Evolutionary conservation across 2,797 vertebrate genomes (phyloP).

Genomic region (Enteromius thamalakanensis): DNA sequence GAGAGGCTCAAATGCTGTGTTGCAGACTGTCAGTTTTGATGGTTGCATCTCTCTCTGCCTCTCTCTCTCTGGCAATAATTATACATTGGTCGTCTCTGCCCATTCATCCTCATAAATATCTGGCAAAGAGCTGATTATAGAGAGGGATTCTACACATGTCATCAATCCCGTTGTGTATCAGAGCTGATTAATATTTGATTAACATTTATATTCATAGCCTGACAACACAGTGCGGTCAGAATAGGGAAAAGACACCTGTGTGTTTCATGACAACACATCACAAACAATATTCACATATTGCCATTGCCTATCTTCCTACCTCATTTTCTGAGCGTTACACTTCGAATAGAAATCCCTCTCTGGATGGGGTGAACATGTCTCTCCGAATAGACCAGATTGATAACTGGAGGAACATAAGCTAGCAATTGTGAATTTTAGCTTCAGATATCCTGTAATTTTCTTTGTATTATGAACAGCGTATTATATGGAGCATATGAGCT

Average conservation of each 20-base stretch:
- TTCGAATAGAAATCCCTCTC: neutral
- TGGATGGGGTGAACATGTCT: neutral
- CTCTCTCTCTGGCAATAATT: conserved; percentile 35
- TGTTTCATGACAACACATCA: conserved; percentile 14
- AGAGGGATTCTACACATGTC: conserved; percentile 14
- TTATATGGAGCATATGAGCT: neutral
- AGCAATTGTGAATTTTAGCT: neutral
- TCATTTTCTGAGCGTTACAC: conserved; percentile 13
- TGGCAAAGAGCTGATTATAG: conserved; percentile 28
- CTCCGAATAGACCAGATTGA: neutral
- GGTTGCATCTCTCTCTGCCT: neutral
- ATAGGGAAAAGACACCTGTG: neutral
- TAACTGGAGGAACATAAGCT: conserved; percentile 2
- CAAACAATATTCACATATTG: conserved; percentile 20
- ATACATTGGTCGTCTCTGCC: conserved; percentile 21
- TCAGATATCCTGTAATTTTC: neutral
- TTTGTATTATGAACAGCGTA: neutral
- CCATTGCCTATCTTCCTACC: neutral
- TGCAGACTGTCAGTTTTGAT: conserved; percentile 22
- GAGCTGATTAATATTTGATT: conserved; percentile 49
- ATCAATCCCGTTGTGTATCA: conserved; percentile 27
- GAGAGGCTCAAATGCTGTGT: neutral
- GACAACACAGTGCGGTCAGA: conserved; percentile 17
- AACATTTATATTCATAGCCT: conserved; percentile 45
- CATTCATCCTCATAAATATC: conserved; percentile 44